A percentile compares a stretch with the other conserved stretches of the same genome.
These are phyloP conservation scores for Drosophila sp. DNA, from an alignment of 1,140 invertebrate genomes.

Conservation along the genomic window DNA sequence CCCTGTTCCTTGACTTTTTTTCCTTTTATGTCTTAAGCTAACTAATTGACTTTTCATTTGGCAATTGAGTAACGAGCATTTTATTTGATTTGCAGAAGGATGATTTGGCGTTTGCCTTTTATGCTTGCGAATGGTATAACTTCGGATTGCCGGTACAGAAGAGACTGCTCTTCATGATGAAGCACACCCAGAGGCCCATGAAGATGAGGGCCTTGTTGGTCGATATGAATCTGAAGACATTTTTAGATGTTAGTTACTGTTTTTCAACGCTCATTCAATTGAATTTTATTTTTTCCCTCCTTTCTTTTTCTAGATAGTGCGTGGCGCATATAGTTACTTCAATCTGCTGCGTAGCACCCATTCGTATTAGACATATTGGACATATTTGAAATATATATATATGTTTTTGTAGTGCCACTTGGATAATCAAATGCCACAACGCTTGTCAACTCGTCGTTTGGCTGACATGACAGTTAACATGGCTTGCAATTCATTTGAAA, in stretches of 20 bases:
- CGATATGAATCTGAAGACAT: constrained; percentile 68
- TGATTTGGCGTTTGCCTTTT: constrained; percentile 59
- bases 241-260: constrained; percentile 56
- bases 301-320: constrained; percentile 56
- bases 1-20: neutral
- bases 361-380: constrained; percentile 45
- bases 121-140: constrained; percentile 66
- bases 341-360: constrained; percentile 71
- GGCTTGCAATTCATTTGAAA: constrained; percentile 74
- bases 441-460: constrained; percentile 70
- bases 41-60: neutral
- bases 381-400: neutral
- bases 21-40: neutral
- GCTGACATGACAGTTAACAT: constrained; percentile 79
- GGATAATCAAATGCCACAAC: constrained; percentile 65
- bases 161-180: constrained; percentile 65
- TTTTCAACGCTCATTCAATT: neutral
- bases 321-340: constrained; percentile 77
- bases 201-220: constrained; percentile 69
- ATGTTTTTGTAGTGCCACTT: neutral
- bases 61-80: neutral
- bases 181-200: constrained; percentile 64
- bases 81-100: constrained; percentile 50
- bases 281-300: no score
- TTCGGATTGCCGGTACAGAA: constrained; percentile 52